Base-by-base conservation (phyloP, 2,888 invertebrate genomes). In the Pachycephus smyrnensis region DNA sequence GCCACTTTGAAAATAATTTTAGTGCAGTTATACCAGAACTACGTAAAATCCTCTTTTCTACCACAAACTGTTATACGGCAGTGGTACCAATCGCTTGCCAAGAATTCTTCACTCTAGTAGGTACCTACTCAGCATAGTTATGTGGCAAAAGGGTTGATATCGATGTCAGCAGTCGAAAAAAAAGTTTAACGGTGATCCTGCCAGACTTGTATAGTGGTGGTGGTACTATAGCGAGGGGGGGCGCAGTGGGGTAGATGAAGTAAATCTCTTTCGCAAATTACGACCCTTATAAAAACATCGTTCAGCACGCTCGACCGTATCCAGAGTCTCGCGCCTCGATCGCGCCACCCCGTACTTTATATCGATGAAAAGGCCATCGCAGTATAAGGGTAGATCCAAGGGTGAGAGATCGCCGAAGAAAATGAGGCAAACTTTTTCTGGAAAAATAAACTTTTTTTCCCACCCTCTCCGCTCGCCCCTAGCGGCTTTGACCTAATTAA, bases 351-450 rank as follows among this genome's bases (percentile, higher is more conserved):
- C 23, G 15, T 23, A 55, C 23, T 23, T 55, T 55, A 55, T 55
- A 55, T 55, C 55, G 55, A 55, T 55, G 55, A 55, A 23, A 23
- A 55, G 23, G 23, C 55, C 23, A 55, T 23, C 23, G 55, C 55
- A 9, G 23, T 9, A 0, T 55, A 55, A 55, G 71, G 32, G 71
- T 31, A 23, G 31, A 71, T 23, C 6, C 30, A 11, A 11, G 71
- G 71, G 71, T 30, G 55, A 40, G 55, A 68, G 23, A 74, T 37
- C 75, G n/a, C 35, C 76, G 37, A 55, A 3, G 78, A 76, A 76
- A 78, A 78, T 78, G 76, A 76, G 76, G 30, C 6, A 76, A 78
- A 75, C 55, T 55, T 55, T 78, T 78, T 23, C 68, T 32, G 23
- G 68, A 68, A 12, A 35, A 55, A 76, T 23, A 23, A 55, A 55